Evolutionary conservation across 2,113 vertebrate genomes (phyloP).

Genomic region (Callocephalon fimbriatum): DNA sequence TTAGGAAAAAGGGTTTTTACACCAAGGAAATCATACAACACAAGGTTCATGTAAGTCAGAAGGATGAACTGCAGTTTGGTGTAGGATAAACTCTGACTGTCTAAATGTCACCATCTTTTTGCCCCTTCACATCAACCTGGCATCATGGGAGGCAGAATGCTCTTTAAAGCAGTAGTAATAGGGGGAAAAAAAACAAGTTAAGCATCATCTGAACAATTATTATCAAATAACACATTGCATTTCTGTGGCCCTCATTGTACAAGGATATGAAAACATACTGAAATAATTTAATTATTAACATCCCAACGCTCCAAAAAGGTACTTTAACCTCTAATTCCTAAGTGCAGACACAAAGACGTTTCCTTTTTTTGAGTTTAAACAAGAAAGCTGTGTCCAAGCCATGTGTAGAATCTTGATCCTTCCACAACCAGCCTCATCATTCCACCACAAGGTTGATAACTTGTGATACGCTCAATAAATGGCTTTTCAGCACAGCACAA

Average conservation of each 20-base stretch:
- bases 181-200: rapidly evolving
- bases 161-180: neutral
- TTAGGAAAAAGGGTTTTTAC: neutral
- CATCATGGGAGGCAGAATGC: neutral
- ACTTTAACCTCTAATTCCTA: neutral
- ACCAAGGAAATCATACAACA: neutral
- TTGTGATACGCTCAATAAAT: neutral
- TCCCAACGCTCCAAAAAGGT: neutral
- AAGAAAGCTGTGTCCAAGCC: neutral
- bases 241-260: neutral
- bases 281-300: neutral
- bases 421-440: neutral
- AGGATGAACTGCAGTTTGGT: neutral
- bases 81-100: neutral
- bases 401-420: neutral
- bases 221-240: neutral
- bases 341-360: neutral
- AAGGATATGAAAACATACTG: neutral
- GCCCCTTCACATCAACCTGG: neutral
- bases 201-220: neutral
- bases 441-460: neutral
- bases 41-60: neutral
- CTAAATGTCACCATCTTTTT: neutral
- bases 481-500: neutral
- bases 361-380: neutral